Percentiles rank a stretch among this genome's conserved stretches.
These are phyloP conservation scores for Zapus hudsonius DNA, from an alignment of 2,113 vertebrate species.

Conservation along the genomic window DNA sequence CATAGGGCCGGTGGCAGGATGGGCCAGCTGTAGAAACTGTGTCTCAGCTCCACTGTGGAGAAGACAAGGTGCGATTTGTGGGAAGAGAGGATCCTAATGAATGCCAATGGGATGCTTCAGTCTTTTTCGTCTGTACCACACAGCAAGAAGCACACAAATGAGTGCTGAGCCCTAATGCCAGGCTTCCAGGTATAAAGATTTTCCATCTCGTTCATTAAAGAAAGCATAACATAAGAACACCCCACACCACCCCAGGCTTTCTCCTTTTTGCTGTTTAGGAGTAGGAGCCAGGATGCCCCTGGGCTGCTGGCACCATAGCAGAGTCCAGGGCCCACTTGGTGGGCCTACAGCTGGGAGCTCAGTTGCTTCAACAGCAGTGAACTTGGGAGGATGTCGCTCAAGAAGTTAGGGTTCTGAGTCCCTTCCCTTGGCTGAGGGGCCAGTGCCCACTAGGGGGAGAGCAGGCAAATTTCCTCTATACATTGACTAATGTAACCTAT, in stretches of 20 bases:
- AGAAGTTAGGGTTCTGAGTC: not conserved
- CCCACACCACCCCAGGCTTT: not conserved
- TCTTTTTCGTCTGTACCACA: not conserved
- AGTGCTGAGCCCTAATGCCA: not conserved
- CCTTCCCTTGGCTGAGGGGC: not conserved
- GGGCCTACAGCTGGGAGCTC: not conserved
- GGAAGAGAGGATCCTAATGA: not conserved
- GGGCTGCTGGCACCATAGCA: not conserved
- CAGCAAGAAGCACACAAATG: not conserved
- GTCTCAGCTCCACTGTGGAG: not conserved
- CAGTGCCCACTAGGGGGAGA: not conserved
- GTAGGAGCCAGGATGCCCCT: not conserved
- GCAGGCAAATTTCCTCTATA: not conserved
- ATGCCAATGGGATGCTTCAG: not conserved
- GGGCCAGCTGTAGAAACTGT: accelerated
- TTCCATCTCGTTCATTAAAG: not conserved
- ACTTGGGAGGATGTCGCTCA: not conserved
- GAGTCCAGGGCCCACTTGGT: accelerated
- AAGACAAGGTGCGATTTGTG: not conserved
- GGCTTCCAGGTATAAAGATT: not conserved
- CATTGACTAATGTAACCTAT: not conserved
- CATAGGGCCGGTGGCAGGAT: not conserved
- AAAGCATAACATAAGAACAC: not conserved
- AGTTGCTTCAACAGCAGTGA: not conserved
- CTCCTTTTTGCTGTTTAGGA: not conserved